These are phyloP conservation scores for Machimus rusticus DNA, from an alignment of 2,888 invertebrate species.

Conservation along the genomic window DNA sequence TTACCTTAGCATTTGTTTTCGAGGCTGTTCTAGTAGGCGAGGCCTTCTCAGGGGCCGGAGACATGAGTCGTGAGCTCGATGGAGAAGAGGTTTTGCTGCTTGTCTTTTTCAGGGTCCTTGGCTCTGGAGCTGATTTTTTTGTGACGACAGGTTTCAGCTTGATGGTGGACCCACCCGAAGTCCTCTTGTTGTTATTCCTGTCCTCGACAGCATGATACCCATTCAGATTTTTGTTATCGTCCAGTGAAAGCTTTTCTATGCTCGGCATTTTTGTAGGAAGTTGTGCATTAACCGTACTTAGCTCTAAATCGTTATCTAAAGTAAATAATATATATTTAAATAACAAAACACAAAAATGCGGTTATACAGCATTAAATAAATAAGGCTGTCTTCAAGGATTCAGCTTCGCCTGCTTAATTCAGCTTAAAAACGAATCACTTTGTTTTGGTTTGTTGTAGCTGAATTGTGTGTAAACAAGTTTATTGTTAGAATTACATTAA, in stretches of 20 bases:
- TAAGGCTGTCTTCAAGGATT: neutral
- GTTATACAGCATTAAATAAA: neutral
- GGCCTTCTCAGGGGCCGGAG: neutral
- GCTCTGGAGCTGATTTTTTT: conserved; percentile 54
- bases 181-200: conserved; percentile 51
- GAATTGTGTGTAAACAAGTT: neutral
- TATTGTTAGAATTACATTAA: no score
- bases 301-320: neutral
- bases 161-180: conserved; percentile 48
- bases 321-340: neutral
- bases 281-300: neutral
- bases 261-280: neutral
- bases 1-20: conserved; percentile 42
- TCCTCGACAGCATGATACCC: conserved; percentile 46
- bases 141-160: conserved; percentile 60
- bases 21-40: neutral
- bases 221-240: conserved; percentile 6
- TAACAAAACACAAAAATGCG: neutral
- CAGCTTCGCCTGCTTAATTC: neutral
- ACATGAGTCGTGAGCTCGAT: neutral
- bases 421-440: neutral
- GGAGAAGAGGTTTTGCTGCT: conserved; percentile 35
- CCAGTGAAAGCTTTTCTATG: conserved; percentile 15
- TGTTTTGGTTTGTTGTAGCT: neutral
- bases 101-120: conserved; percentile 25